Evolutionary conservation across 2,888 invertebrate genomes (phyloP), one percentile per base, ranked within the genome.

Genomic region (Schrankia costaestrigalis): DNA sequence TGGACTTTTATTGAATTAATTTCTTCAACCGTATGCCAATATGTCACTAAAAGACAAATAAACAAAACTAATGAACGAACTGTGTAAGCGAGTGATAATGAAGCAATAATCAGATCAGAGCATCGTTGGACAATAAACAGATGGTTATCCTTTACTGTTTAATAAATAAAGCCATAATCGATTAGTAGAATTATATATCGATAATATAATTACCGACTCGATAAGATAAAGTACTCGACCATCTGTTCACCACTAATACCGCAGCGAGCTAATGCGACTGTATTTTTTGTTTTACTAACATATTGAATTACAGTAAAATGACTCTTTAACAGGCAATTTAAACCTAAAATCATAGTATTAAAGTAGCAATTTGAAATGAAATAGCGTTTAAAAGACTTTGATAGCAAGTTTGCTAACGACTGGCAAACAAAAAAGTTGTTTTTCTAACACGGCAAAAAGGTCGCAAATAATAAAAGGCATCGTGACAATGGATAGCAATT

Each of bases 361-460:
- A 36, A 32, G 41, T 34, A 13, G 14, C 47, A n/a, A 43, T 26
- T 49, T 9, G 25, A 28, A 31, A 26, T 9, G 9, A n/a, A n/a
- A n/a, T n/a, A n/a, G n/a, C n/a, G n/a, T n/a, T n/a, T n/a, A n/a
- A n/a, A n/a, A n/a, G n/a, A n/a, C n/a, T n/a, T n/a, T n/a, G n/a
- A n/a, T n/a, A n/a, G n/a, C 64, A 50, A 59, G 63, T 63, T 65
- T 63, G 49, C 59, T 56, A 69, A 67, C 60, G 52, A 66, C 52
- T 57, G 54, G 56, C 63, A 69, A 66, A 68, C 62, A 73, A 69
- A 71, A 68, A 70, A 65, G 68, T 68, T 73, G 70, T 71, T 72
- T 72, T 71, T 67, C 47, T 58, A 59, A 62, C 57, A 56, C 56
- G 22, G 63, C 63, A 74, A 71, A 77, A 76, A 64, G 40, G 43